Conservation (phyloP, 2,797 vertebrate species). For the Anabacerthia variegaticeps region DNA sequence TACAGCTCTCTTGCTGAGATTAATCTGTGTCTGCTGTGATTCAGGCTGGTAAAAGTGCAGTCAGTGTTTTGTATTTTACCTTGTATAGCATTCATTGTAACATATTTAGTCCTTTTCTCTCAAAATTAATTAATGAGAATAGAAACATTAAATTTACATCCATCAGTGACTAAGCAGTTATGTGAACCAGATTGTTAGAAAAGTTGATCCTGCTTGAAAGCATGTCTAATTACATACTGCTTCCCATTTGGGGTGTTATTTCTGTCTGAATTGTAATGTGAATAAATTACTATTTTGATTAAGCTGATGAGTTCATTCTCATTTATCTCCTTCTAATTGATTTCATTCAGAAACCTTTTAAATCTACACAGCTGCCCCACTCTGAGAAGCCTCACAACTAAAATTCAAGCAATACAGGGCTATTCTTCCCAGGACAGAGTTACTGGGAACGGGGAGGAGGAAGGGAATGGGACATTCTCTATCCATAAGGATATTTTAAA, state of each 20-base stretch:
- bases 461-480: neutral
- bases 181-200: neutral
- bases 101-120: neutral
- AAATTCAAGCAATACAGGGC: neutral
- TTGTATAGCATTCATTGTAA: neutral
- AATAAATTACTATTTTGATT: constrained; percentile 35
- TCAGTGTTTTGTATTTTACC: neutral
- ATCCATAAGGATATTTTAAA: neutral
- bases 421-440: neutral
- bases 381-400: neutral
- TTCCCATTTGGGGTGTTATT: neutral
- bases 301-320: neutral
- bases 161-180: neutral
- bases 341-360: neutral
- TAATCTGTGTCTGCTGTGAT: neutral
- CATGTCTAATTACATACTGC: neutral
- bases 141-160: neutral
- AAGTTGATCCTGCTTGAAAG: neutral
- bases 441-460: neutral
- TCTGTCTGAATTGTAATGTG: neutral
- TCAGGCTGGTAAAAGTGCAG: neutral
- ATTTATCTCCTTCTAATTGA: neutral
- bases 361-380: neutral
- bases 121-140: neutral
- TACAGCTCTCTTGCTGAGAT: neutral